A percentile compares a stretch with the other conserved stretches of the same genome.
These are phyloP conservation scores for Ectobius pallidus DNA, from an alignment of 2,888 invertebrate species.

Conservation along the genomic window DNA sequence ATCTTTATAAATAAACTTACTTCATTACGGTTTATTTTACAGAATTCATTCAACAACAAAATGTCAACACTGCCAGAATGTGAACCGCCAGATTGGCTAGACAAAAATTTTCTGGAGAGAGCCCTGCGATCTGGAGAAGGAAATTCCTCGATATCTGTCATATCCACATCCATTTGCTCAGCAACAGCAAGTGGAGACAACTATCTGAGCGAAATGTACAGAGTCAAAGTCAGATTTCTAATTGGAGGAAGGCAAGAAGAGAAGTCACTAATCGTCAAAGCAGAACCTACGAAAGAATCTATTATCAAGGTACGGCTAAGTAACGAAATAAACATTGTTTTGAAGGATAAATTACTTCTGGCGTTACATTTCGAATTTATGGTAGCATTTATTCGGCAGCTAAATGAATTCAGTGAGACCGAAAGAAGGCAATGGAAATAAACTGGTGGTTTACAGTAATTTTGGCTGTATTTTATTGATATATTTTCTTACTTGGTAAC, in stretches of 20 bases:
- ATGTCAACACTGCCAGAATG: neutral
- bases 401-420: too few species aligned
- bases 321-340: too few species aligned
- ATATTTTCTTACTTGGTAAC: too few species aligned
- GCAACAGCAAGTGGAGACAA: neutral
- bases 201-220: neutral
- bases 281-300: neutral
- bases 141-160: neutral
- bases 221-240: neutral
- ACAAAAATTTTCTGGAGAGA: neutral
- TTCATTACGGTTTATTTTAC: too few species aligned
- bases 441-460: too few species aligned
- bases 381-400: too few species aligned
- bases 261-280: neutral
- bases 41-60: too few species aligned
- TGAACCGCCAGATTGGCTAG: neutral
- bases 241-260: neutral
- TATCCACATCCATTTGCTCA: neutral
- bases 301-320: neutral
- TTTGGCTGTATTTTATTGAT: too few species aligned
- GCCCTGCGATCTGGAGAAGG: neutral
- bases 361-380: too few species aligned
- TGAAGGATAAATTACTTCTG: too few species aligned
- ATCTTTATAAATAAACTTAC: too few species aligned
- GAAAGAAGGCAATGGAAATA: too few species aligned